phyloP scores from a whole-genome alignment of 2,797 vertebrate genomes.

The Diceros bicornis region DNA sequence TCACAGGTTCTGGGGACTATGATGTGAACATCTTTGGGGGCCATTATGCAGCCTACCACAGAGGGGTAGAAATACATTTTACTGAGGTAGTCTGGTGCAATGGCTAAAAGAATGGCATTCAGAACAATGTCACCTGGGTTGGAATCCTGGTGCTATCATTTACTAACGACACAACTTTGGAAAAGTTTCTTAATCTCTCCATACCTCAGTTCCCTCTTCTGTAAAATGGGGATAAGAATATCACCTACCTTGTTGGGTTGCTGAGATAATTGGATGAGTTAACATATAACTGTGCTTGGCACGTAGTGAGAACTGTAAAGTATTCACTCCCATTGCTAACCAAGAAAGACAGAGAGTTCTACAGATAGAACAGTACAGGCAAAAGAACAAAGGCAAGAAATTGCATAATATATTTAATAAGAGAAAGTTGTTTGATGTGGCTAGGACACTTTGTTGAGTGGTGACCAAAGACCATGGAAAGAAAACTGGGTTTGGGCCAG shows the following conservation, averaged over 20 bases:
- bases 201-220: background rate
- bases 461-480: background rate
- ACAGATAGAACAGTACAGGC: too few relatives aligned
- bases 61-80: background rate
- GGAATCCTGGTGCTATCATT: background rate
- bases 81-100: too few relatives aligned
- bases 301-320: background rate
- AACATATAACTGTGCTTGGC: background rate
- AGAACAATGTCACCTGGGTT: background rate
- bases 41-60: background rate
- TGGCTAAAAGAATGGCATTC: background rate
- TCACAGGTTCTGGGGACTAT: background rate
- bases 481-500: background rate
- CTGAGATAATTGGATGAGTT: background rate
- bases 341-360: background rate
- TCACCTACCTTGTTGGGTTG: accelerated
- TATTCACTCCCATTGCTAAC: too few relatives aligned
- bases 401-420: too few relatives aligned
- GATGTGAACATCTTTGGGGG: background rate
- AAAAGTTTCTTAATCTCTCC: background rate
- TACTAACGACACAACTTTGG: background rate
- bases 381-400: background rate
- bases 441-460: background rate
- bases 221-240: background rate
- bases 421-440: background rate